phyloP scores from a whole-genome alignment of 2,888 invertebrate species.

The Erynnis tages region DNA sequence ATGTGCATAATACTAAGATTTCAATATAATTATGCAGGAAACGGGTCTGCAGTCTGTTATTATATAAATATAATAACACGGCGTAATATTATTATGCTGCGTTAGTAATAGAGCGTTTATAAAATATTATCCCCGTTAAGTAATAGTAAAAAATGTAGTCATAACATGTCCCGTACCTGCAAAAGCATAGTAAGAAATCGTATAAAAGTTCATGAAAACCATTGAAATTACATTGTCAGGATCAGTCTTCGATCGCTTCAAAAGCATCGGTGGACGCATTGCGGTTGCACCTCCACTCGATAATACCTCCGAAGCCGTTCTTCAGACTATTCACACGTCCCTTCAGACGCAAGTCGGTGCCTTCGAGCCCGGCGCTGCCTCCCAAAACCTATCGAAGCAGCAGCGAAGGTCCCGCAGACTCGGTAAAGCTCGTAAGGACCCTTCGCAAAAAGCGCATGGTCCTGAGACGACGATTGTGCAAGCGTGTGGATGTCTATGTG shows the following conservation, averaged over 20 bases:
- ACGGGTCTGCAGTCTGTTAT: too few species aligned
- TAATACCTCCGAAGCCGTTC: conserved; percentile 80
- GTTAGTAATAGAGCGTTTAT: too few species aligned
- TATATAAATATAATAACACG: too few species aligned
- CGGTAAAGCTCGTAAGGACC: conserved; percentile 64
- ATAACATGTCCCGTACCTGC: too few species aligned
- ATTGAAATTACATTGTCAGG: conserved; percentile 54
- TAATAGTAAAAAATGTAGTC: too few species aligned
- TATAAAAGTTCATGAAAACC: too few species aligned
- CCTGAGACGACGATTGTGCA: conserved; percentile 64
- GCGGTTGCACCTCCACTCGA: conserved; percentile 80
- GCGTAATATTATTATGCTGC: too few species aligned
- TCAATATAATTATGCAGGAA: too few species aligned
- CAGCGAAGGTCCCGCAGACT: conserved; percentile 74
- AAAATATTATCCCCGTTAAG: too few species aligned
- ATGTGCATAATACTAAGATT: too few species aligned
- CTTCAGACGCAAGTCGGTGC: conserved; percentile 85
- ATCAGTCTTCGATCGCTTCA: conserved; percentile 78
- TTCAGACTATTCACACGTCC: conserved; percentile 85
- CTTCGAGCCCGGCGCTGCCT: conserved; percentile 83
- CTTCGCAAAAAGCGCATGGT: conserved; percentile 61
- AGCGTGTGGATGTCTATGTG: conserved; percentile 73
- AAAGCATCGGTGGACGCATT: conserved; percentile 74
- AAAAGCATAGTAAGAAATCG: too few species aligned
- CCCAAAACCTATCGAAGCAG: conserved; percentile 76